Conservation (phyloP, 2,888 invertebrate species). For the Chrysomela aeneicollis region DNA sequence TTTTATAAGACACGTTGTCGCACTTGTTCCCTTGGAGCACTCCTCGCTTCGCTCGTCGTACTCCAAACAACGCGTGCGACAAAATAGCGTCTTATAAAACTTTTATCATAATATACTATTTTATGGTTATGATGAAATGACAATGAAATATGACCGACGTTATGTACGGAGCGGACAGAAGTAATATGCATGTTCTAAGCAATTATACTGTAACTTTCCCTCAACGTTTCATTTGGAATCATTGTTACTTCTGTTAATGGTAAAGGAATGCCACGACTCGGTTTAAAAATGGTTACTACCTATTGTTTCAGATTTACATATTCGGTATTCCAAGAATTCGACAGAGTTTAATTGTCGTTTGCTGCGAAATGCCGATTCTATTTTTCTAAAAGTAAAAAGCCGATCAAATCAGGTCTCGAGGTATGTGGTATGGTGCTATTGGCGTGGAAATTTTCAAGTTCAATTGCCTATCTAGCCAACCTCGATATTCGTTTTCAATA, state of each 20-base stretch:
- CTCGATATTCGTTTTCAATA: not conserved
- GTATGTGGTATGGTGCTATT: not conserved
- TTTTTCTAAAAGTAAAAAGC: not conserved
- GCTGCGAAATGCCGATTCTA: not conserved
- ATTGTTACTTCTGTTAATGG: conserved; percentile 37
- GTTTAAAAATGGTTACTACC: conserved; percentile 40
- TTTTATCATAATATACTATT: too few relatives aligned
- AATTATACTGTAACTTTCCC: not conserved
- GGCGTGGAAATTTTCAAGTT: not conserved
- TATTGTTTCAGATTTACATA: conserved; percentile 48
- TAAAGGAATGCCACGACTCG: conserved; percentile 35
- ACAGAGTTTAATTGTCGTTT: conserved; percentile 43
- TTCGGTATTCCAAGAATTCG: conserved; percentile 45
- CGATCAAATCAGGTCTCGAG: not conserved
- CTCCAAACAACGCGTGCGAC: too few relatives aligned
- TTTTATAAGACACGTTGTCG: too few relatives aligned
- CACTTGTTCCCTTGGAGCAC: too few relatives aligned
- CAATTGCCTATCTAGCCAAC: not conserved
- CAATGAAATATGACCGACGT: too few relatives aligned
- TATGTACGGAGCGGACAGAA: too few relatives aligned
- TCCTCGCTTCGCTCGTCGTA: too few relatives aligned
- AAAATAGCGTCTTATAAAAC: too few relatives aligned
- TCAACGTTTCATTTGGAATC: conserved; percentile 37
- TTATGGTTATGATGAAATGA: too few relatives aligned
- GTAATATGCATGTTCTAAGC: too few relatives aligned